Base-by-base conservation (phyloP, 2,797 vertebrate genomes). In the Takifugu ocellatus region DNA sequence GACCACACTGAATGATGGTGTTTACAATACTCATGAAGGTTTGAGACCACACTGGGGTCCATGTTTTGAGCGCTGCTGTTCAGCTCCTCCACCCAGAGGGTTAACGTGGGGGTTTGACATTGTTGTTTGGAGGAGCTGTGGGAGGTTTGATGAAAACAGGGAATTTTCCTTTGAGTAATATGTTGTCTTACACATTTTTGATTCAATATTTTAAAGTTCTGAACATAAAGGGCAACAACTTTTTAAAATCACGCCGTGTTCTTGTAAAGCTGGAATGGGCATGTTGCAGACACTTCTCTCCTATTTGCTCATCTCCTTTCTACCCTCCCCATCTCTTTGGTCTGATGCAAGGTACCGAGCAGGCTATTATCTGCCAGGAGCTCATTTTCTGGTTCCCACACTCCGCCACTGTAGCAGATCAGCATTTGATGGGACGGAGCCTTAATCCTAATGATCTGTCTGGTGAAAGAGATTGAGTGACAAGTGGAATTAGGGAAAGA, bases 371-470 rank as follows among this genome's bases (percentile, higher is more conserved):
- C 78, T 75, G 77, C 69, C 82, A 81, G 75, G 59, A 80, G 75
- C 85, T 84, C 65, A 84, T 87, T 87, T 84, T 84, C 80, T 79
- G 70, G 75, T 87, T 89, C 87, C 82, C 84, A 86, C 86, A 80
- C 81, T 82, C 70, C 44, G 70, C 66, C 70, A 67, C 78, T 77
- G 71, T 70, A 74, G 83, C 76, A 65, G 72, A 82, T 86, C 79
- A 71, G 55, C 82, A 82, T 85, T 74, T 78, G 78, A 81, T 77
- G 81, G 80, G 77, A 77, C 77, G 64, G 78, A 64, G 59, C 70
- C 68, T 64, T 89, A 87, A 88, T 88, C 87, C 84, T 85, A 83
- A 81, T 85, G 78, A 82, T 84, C 82, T 80, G 68, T 81, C 74
- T 77, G 64, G 57, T 66, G 72, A 79, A 69, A 61, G 62, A 51